These are phyloP conservation scores for Labroides dimidiatus DNA, from an alignment of 2,797 vertebrate species.

Conservation along the genomic window DNA sequence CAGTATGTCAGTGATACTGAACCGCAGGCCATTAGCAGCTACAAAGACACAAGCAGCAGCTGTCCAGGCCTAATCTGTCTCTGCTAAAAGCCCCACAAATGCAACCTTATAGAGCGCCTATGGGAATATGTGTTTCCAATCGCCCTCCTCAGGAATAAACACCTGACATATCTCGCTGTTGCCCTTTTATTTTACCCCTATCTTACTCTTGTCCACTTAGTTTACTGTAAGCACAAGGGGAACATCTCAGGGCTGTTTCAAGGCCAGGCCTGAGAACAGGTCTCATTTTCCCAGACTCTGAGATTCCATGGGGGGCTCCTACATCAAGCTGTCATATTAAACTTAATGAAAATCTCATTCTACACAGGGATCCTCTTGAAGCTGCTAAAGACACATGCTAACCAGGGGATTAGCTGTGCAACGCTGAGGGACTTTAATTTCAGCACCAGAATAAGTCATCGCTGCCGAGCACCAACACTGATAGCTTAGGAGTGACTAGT, in stretches of 20 bases:
- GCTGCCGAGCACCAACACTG: constrained; percentile 61
- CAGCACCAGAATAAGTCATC: constrained; percentile 71
- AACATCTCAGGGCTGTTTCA: constrained; percentile 35
- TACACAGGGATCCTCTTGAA: constrained; percentile 72
- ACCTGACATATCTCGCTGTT: constrained; percentile 57
- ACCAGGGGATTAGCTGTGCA: constrained; percentile 73
- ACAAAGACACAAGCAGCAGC: constrained; percentile 39
- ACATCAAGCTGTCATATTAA: constrained; percentile 74
- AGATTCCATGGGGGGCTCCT: constrained; percentile 72
- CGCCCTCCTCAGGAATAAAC: constrained; percentile 66
- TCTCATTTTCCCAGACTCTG: constrained; percentile 59
- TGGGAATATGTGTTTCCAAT: constrained; percentile 72
- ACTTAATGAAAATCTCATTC: constrained; percentile 78
- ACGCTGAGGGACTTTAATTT: constrained; percentile 75
- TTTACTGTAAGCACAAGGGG: constrained; percentile 72
- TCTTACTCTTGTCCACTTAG: constrained; percentile 53
- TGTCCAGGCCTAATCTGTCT: constrained; percentile 58
- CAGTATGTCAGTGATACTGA: constrained; percentile 71
- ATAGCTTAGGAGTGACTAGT: constrained; percentile 57
- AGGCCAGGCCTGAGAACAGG: constrained; percentile 41
- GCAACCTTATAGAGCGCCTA: constrained; percentile 66
- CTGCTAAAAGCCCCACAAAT: constrained; percentile 62
- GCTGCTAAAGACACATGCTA: constrained; percentile 75
- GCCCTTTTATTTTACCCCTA: constrained; percentile 15
- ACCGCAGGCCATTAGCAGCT: constrained; percentile 65